Base-by-base conservation (phyloP, 35 echinoderm and acorn worm genomes). In the Lytechinus pictus region DNA sequence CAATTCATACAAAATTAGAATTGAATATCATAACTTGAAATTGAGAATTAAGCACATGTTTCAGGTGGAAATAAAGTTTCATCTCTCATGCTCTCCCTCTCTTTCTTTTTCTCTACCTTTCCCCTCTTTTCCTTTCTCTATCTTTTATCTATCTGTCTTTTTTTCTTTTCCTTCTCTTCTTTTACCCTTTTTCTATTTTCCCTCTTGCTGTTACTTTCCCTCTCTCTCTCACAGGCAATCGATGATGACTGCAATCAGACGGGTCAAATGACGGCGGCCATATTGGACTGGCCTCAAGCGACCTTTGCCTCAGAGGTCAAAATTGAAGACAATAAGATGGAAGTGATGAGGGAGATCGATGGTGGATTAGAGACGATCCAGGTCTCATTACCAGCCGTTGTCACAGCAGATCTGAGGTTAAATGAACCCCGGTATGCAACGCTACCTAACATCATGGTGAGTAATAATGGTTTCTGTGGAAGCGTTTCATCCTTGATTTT, bases 351-450 rank as follows among this genome's bases (percentile, higher is more conserved):
- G 33, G 98, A 99, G 87, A 86, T 99, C 29, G 98, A 99, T 56
- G 98, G 98, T 10, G 98, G 98, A 21, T 61, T 99, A 3, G 98
- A 99, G 55, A 99, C 96, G 14, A 97, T 99, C 28, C 87, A 94
- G 55, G 94, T 99, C 8, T 96, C 94, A 14, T 72, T 98, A n/a
- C 98, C 98, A 24, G 97, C 97, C 4, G 96, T 99, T 1, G 94
- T 99, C 7, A 99, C 98, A 6, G 98, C 98, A 33, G 98, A 99
- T 92, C 88, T 99, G 21, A 97, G 98, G 86, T 61, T 99, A n/a
- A 99, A 99, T 95, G 98, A 99, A 91, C 98, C 98, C 44, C 98
- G 98, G 96, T 99, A 99, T 96, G 98, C 98, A 90, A 99, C 98
- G 28, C 96, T 98, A 53, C 97, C 98, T 28, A 99, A 97, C 91